These are phyloP conservation scores for Semaprochilodus insignis DNA, from an alignment of 2,797 vertebrate species.

Conservation along the genomic window DNA sequence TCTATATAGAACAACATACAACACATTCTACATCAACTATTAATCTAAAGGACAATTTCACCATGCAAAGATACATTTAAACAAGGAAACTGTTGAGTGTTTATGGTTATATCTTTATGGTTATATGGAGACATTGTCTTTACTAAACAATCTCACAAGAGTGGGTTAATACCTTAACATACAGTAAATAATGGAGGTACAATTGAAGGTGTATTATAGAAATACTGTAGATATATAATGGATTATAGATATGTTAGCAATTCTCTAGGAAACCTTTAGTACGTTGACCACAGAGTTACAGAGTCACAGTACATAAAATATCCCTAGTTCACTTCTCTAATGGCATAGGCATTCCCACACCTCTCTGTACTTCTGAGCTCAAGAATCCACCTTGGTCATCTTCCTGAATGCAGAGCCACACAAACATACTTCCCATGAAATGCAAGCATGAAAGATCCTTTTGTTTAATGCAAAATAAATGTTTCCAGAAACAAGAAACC, in stretches of 20 bases:
- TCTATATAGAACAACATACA: too few species aligned
- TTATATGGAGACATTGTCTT: too few species aligned
- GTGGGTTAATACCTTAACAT: not conserved
- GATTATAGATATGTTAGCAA: not conserved
- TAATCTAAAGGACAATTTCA: too few species aligned
- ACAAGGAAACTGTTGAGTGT: too few species aligned
- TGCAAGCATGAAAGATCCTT: constrained; percentile 10
- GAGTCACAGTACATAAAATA: not conserved
- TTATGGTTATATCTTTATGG: too few species aligned
- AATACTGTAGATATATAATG: too few species aligned
- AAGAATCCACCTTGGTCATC: not conserved
- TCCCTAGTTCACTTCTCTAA: not conserved
- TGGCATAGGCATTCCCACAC: not conserved
- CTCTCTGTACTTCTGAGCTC: not conserved
- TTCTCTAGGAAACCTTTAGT: not conserved
- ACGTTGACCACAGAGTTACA: not conserved
- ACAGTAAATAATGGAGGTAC: not conserved
- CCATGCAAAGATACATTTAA: too few species aligned
- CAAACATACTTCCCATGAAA: constrained; percentile 10
- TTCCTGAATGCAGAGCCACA: not conserved
- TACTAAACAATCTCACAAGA: too few species aligned
- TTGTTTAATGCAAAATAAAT: constrained; percentile 11
- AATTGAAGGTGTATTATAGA: too few species aligned
- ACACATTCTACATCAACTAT: too few species aligned
- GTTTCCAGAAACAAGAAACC: constrained; percentile 16